phyloP scores from a whole-genome alignment of 35 echinoderm and acorn worm genomes.

The Patiria miniata region DNA sequence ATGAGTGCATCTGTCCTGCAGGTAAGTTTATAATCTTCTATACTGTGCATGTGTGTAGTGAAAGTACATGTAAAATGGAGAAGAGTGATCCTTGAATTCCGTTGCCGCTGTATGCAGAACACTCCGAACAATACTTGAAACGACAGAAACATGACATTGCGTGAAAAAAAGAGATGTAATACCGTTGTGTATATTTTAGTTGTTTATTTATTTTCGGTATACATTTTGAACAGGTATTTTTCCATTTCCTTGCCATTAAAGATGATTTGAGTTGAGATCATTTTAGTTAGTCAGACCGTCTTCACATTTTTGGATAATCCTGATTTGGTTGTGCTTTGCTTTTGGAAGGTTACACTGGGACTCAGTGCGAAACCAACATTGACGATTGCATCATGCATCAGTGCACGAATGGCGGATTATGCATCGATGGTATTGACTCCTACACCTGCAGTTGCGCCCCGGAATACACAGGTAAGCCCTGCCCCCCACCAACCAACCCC shows the following conservation, averaged over 20 bases:
- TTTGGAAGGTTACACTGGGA: conserved; percentile 58
- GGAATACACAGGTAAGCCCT: conserved; percentile 69
- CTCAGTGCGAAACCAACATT: conserved; percentile 60
- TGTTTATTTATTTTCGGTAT: no score
- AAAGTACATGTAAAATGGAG: no score
- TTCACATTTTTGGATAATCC: neutral
- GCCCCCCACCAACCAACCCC: no score
- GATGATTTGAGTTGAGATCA: neutral
- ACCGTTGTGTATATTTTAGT: no score
- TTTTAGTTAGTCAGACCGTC: neutral
- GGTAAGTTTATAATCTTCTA: no score
- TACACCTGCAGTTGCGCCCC: conserved; percentile 69
- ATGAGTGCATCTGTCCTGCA: conserved; percentile 15
- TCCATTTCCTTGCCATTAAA: neutral
- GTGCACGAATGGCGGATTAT: conserved; percentile 70
- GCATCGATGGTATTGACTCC: conserved; percentile 52
- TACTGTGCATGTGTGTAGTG: no score
- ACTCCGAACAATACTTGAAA: no score
- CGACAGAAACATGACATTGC: no score
- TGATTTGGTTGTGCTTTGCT: neutral
- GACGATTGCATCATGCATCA: conserved; percentile 73
- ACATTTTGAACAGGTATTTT: no score
- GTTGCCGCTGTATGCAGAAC: no score
- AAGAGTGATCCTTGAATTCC: no score
- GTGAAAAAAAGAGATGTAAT: no score